Base-by-base conservation (phyloP, 2,113 vertebrate species). In the Psilopsiagon aurifrons region DNA sequence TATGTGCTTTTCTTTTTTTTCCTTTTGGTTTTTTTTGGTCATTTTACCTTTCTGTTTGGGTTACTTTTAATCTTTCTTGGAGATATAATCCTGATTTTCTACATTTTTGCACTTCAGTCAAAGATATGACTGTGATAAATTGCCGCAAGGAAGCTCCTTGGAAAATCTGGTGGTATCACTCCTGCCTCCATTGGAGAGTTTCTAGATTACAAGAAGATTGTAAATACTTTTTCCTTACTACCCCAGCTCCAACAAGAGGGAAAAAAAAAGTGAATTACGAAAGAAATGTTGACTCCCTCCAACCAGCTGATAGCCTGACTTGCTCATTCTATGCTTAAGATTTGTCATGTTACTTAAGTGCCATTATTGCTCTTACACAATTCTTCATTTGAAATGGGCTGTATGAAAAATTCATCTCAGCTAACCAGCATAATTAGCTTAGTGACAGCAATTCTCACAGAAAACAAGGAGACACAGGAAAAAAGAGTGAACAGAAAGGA, bases 61-160 rank as follows among this genome's bases (percentile, higher is more conserved):
- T 71, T 88, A 39, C 39, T 64, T 80, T 69, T 83, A 93, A 67
- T 83, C 17, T 37, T 79, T 79, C 52, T 67, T 69, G 43, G 79
- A 90, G 24, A 74, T 77, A 73, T 44, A 86, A 80, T 68, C 68
- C 80, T 10, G 55, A 25, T 81, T 86, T 90, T 76, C 78, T 43
- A 84, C 25, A 31, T 37, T 88, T 95, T 73, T 83, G 49, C 28
- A 23, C 37, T 78, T 59, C 44, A 85, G 59, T 86, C 64, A 78
- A 91, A 93, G 55, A 67, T 59, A 69, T 76, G 80, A 71, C 67
- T 76, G 57, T 74, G 80, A 95, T 59, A 81, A 86, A 92, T 35
- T 28, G 55, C 37, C 46, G 49, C 60, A 83, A 33, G 29, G 63
- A 77, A 89, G 17, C 11, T 87, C 20, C 44, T 75, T 75, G 55